Conservation (phyloP, 2,113 vertebrate genomes). For the Chaenocephalus aceratus region DNA sequence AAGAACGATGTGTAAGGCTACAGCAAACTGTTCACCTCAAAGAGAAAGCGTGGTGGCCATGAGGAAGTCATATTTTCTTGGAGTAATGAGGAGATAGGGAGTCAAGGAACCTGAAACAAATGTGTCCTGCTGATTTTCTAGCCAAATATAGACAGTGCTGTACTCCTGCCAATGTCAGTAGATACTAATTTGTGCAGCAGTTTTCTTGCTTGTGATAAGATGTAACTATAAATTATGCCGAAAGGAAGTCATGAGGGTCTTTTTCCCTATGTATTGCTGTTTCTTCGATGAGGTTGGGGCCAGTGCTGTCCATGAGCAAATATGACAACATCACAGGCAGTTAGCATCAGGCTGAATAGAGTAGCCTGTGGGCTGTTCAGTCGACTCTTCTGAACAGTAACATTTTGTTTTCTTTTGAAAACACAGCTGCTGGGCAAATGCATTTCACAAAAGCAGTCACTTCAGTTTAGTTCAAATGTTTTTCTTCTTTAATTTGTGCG, state of each 20-base stretch:
- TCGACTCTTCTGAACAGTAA: slow-evolving; percentile 44
- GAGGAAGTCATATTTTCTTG: slow-evolving; percentile 28
- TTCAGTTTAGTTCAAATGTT: neutral
- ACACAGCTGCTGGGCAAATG: slow-evolving; percentile 16
- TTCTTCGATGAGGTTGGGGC: slow-evolving; percentile 21
- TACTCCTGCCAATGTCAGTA: slow-evolving; percentile 1
- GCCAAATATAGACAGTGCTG: slow-evolving; percentile 22
- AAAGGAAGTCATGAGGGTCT: slow-evolving; percentile 16
- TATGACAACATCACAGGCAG: slow-evolving; percentile 73
- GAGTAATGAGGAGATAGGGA: slow-evolving; percentile 17
- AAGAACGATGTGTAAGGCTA: neutral
- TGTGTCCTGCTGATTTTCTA: slow-evolving; percentile 35
- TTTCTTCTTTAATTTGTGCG: neutral
- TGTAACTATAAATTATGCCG: slow-evolving; percentile 4
- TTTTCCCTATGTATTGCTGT: slow-evolving; percentile 14
- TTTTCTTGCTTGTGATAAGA: slow-evolving; percentile 3
- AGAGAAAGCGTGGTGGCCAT: neutral
- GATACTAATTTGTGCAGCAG: slow-evolving; percentile 23
- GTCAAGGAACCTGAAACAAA: slow-evolving; percentile 29
- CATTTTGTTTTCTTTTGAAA: slow-evolving; percentile 54
- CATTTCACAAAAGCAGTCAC: slow-evolving; percentile 27
- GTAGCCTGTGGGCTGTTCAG: slow-evolving; percentile 44
- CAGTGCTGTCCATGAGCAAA: slow-evolving; percentile 62
- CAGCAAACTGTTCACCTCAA: slow-evolving; percentile 1
- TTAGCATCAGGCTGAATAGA: slow-evolving; percentile 64